Percentiles rank a stretch among this genome's conserved stretches.
phyloP scores from a whole-genome alignment of 2,113 vertebrate species.

The Eubucco bourcierii region DNA sequence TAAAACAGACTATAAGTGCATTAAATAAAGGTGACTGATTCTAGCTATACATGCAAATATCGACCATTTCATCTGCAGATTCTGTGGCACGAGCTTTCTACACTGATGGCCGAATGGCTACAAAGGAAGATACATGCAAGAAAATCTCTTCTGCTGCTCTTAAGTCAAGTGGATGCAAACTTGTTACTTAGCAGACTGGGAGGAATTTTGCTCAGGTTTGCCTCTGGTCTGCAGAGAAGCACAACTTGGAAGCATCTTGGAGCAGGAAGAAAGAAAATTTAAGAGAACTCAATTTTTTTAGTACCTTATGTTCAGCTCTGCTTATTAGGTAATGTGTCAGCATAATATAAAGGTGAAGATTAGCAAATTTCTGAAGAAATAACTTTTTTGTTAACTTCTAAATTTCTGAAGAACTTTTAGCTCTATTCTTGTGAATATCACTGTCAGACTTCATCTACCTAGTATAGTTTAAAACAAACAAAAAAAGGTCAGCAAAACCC shows the following conservation, averaged over 20 bases:
- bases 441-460: too few species aligned
- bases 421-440: too few species aligned
- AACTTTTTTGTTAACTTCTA: too few species aligned
- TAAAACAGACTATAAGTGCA: not conserved
- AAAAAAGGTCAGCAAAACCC: too few species aligned
- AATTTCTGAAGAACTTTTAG: too few species aligned
- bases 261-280: not conserved
- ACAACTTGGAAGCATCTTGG: not conserved
- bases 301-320: not conserved
- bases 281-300: not conserved
- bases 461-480: too few species aligned
- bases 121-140: not conserved
- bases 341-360: too few species aligned
- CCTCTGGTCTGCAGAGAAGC: not conserved
- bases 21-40: not conserved
- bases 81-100: not conserved
- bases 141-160: not conserved
- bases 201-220: conserved; percentile 21
- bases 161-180: not conserved
- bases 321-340: not conserved
- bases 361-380: too few species aligned
- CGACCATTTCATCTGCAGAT: not conserved
- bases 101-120: not conserved
- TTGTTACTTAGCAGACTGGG: not conserved
- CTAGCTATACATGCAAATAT: not conserved